A percentile compares a stretch with the other conserved stretches of the same genome.
Conservation (phyloP, 2,797 vertebrate species). For the Ceryle rudis region DNA sequence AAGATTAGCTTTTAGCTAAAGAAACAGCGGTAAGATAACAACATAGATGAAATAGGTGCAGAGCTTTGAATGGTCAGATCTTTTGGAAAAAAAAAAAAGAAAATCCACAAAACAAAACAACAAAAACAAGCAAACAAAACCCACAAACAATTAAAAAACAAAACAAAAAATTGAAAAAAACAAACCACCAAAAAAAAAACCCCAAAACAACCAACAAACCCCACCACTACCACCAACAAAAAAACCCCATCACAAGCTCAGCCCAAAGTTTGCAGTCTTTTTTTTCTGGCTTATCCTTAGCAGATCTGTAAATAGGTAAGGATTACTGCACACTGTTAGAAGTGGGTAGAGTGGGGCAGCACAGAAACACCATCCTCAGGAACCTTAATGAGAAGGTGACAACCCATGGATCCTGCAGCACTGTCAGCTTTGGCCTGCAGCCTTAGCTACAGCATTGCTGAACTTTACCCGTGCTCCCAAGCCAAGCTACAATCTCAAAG, state of each 20-base stretch:
- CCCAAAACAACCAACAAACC: too few species aligned
- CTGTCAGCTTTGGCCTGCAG: neutral
- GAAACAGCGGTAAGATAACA: neutral
- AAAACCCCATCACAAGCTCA: neutral
- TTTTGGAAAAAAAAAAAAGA: rapidly evolving
- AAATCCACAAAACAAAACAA: too few species aligned
- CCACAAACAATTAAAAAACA: too few species aligned
- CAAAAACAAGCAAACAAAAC: too few species aligned
- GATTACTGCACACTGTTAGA: neutral
- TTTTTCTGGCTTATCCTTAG: neutral
- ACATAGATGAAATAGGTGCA: neutral
- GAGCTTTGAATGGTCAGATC: neutral
- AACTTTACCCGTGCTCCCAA: neutral
- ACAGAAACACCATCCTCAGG: neutral
- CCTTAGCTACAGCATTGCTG: neutral
- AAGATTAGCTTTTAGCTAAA: neutral
- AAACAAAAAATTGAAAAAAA: too few species aligned
- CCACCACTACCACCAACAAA: too few species aligned
- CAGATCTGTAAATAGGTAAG: neutral
- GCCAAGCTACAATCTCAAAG: neutral
- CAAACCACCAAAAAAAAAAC: too few species aligned
- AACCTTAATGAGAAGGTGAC: neutral
- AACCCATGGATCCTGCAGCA: neutral
- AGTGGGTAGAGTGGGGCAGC: neutral
- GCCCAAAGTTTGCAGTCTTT: neutral